Conservation (phyloP, 1,140 invertebrate genomes). For the Bombus balteatus region DNA sequence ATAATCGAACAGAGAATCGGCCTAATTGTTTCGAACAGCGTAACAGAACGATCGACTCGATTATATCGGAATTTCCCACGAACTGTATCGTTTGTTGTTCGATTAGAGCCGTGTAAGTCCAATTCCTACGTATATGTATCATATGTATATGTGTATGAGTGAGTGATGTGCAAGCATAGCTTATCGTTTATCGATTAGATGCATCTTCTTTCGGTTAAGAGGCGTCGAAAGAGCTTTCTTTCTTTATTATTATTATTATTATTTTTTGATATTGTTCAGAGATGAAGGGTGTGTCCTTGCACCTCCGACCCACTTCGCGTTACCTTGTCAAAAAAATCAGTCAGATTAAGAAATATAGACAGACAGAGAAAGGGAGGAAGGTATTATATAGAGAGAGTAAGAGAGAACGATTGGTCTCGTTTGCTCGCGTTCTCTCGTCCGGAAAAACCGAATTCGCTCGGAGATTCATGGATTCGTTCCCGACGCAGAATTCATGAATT, state of each 20-base stretch:
- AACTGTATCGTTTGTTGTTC: slow-evolving; percentile 20
- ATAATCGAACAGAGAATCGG: neutral
- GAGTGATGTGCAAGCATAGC: slow-evolving; percentile 32
- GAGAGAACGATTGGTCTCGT: slow-evolving; percentile 33
- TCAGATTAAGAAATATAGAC: neutral
- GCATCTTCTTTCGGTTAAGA: slow-evolving; percentile 24
- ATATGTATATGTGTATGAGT: slow-evolving; percentile 13
- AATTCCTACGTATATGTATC: slow-evolving; percentile 27
- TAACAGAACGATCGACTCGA: neutral
- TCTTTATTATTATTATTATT: neutral
- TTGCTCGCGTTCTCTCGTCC: slow-evolving; percentile 50
- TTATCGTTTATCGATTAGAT: slow-evolving; percentile 38
- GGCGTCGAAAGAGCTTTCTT: neutral
- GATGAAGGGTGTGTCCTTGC: slow-evolving; percentile 56
- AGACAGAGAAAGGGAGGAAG: slow-evolving; percentile 21
- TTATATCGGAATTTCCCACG: neutral
- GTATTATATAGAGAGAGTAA: slow-evolving; percentile 20
- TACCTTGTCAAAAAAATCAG: slow-evolving; percentile 57
- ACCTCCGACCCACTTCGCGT: slow-evolving; percentile 78
- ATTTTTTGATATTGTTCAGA: neutral
- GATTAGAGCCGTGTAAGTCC: slow-evolving; percentile 26
- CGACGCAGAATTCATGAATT: slow-evolving; percentile 10
- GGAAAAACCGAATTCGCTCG: slow-evolving; percentile 17
- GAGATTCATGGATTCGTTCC: slow-evolving; percentile 44
- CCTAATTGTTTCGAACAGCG: neutral